These are phyloP conservation scores for Todiramphus chloris DNA, from an alignment of 2,113 vertebrate species.

Conservation along the genomic window DNA sequence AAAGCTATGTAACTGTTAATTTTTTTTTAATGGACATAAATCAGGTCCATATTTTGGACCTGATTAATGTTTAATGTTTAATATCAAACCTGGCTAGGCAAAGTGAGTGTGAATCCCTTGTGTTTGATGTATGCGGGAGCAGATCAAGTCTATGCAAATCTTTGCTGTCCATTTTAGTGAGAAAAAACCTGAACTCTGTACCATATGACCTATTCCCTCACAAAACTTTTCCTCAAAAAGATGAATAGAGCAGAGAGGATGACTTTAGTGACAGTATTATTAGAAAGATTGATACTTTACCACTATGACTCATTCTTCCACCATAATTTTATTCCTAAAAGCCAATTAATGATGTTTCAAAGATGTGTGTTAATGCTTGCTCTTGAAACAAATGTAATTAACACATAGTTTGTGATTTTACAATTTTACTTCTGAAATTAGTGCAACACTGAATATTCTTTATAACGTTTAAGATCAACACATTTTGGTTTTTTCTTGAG, in stretches of 20 bases:
- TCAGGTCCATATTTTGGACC: neutral
- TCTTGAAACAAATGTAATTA: slow-evolving; percentile 26
- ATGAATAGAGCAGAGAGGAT: neutral
- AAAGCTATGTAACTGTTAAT: neutral
- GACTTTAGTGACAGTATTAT: neutral
- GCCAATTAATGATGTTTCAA: slow-evolving; percentile 35
- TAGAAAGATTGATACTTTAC: slow-evolving; percentile 8
- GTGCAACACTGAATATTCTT: neutral
- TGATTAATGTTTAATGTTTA: neutral
- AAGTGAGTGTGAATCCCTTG: neutral
- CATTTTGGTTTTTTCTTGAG: neutral
- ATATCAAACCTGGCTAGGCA: neutral
- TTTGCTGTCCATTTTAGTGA: neutral
- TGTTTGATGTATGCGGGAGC: neutral
- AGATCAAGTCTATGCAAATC: neutral
- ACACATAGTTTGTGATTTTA: neutral
- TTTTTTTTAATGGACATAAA: neutral
- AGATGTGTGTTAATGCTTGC: neutral
- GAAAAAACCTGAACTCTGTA: neutral
- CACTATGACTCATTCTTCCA: neutral
- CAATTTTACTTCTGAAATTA: slow-evolving; percentile 12
- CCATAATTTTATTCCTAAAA: neutral
- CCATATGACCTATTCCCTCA: neutral
- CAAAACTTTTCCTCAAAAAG: neutral
- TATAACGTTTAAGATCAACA: neutral